These are phyloP conservation scores for Nomada flava DNA, from an alignment of 2,888 invertebrate genomes.

Conservation along the genomic window DNA sequence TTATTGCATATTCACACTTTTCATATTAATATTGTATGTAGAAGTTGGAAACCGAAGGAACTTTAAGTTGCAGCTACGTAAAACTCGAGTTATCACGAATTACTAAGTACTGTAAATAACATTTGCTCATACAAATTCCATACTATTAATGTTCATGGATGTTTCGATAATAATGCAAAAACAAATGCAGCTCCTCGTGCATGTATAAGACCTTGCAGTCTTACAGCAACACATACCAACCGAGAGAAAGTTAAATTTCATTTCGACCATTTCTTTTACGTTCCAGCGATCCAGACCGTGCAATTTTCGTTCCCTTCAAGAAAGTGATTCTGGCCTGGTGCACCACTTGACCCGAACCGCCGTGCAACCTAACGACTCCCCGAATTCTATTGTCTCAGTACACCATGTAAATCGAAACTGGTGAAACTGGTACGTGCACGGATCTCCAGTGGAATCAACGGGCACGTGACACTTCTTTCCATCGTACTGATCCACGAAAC, in stretches of 20 bases:
- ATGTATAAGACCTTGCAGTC: background rate
- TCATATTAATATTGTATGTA: too few species aligned
- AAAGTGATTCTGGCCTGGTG: slow-evolving; percentile 93
- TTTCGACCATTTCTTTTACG: slow-evolving; percentile 3
- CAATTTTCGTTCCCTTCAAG: slow-evolving; percentile 91
- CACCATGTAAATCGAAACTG: slow-evolving; percentile 74
- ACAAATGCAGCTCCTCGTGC: too few species aligned
- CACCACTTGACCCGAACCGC: slow-evolving; percentile 81
- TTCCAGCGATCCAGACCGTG: slow-evolving; percentile 87
- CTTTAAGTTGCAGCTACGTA: too few species aligned
- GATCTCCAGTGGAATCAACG: slow-evolving; percentile 1
- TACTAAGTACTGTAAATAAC: too few species aligned
- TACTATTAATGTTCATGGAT: too few species aligned
- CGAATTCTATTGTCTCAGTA: slow-evolving; percentile 81
- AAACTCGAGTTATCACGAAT: too few species aligned
- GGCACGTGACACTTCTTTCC: slow-evolving; percentile 37
- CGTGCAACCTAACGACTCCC: slow-evolving; percentile 63
- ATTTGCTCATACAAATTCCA: too few species aligned
- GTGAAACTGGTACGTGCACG: slow-evolving; percentile 23
- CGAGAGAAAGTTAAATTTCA: background rate
- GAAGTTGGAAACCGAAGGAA: too few species aligned
- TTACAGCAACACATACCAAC: background rate
- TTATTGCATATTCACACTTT: too few species aligned
- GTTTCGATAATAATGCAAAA: too few species aligned
- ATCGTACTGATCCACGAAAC: slow-evolving; percentile 5